Evolutionary conservation across 2,797 vertebrate genomes (phyloP).

Genomic region (Sebastes itinus): DNA sequence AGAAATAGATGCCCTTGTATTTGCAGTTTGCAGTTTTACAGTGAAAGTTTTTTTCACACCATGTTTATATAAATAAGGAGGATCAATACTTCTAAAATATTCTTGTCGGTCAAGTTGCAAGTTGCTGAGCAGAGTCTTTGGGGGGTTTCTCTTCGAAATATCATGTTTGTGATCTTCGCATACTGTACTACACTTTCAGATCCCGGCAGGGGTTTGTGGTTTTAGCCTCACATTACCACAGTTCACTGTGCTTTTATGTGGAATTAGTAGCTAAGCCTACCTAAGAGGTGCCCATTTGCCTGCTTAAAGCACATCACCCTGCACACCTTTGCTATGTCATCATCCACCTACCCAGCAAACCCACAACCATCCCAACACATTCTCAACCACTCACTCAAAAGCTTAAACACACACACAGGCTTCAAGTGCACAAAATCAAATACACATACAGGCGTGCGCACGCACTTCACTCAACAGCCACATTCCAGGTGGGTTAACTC

Average conservation of each 20-base stretch:
- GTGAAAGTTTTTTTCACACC: background rate
- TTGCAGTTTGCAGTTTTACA: background rate
- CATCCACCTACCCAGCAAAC: conserved; percentile 57
- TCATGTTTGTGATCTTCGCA: conserved; percentile 48
- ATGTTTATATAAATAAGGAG: background rate
- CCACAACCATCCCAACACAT: conserved; percentile 45
- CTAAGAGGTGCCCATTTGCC: conserved; percentile 49
- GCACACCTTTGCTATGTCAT: conserved; percentile 66
- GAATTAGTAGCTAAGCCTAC: conserved; percentile 69
- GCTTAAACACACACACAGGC: conserved; percentile 33
- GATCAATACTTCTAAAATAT: background rate
- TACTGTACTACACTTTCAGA: conserved; percentile 31
- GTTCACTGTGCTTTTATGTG: conserved; percentile 70
- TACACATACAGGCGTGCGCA: conserved; percentile 9
- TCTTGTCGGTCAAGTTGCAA: background rate
- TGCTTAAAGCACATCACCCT: conserved; percentile 56
- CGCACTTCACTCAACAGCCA: conserved; percentile 64
- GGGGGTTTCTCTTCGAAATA: conserved; percentile 49
- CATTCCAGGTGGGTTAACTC: conserved; percentile 73
- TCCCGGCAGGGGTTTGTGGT: conserved; percentile 53
- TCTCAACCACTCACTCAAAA: conserved; percentile 31
- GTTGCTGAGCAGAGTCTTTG: background rate
- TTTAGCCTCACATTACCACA: conserved; percentile 64
- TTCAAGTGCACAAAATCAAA: conserved; percentile 13
- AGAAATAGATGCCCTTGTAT: background rate